phyloP scores from a whole-genome alignment of 1,140 invertebrate genomes.

The Mamestra configurata region DNA sequence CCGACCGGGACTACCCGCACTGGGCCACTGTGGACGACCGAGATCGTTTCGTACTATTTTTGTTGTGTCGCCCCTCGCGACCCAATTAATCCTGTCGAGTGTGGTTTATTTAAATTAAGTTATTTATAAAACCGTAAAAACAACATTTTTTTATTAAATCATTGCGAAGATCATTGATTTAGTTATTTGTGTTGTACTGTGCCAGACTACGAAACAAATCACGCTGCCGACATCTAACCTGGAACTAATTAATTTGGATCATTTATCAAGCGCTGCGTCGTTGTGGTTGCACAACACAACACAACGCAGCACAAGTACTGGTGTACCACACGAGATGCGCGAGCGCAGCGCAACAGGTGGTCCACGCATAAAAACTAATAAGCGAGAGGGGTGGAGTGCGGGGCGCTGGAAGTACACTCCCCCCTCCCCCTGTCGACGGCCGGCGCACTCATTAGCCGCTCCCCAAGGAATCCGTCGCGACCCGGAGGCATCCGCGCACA shows the following conservation, averaged over 20 bases:
- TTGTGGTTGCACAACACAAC: constrained; percentile 5
- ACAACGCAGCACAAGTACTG: background rate
- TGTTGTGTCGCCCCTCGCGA: too few relatives aligned
- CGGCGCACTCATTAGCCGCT: constrained; percentile 41
- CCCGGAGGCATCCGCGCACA: constrained; percentile 5
- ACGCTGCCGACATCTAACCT: background rate
- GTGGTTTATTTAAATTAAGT: too few relatives aligned
- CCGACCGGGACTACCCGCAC: too few relatives aligned
- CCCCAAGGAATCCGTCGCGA: constrained; percentile 11
- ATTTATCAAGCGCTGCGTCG: background rate
- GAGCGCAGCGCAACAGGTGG: constrained; percentile 47
- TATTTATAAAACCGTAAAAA: too few relatives aligned
- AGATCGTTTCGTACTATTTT: too few relatives aligned
- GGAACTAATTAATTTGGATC: background rate
- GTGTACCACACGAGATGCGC: constrained; percentile 16
- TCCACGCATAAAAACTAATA: constrained; percentile 49
- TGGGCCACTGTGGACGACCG: too few relatives aligned
- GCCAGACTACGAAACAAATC: background rate
- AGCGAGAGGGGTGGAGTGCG: background rate
- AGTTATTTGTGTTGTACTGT: too few relatives aligned
- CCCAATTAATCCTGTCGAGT: too few relatives aligned
- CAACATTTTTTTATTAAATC: too few relatives aligned
- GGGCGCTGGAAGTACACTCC: background rate
- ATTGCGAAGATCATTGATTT: too few relatives aligned
- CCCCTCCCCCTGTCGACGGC: background rate